Percentiles rank a stretch among this genome's conserved stretches.
These are phyloP conservation scores for Origma solitaria DNA, from an alignment of 2,113 vertebrate species.

Conservation along the genomic window DNA sequence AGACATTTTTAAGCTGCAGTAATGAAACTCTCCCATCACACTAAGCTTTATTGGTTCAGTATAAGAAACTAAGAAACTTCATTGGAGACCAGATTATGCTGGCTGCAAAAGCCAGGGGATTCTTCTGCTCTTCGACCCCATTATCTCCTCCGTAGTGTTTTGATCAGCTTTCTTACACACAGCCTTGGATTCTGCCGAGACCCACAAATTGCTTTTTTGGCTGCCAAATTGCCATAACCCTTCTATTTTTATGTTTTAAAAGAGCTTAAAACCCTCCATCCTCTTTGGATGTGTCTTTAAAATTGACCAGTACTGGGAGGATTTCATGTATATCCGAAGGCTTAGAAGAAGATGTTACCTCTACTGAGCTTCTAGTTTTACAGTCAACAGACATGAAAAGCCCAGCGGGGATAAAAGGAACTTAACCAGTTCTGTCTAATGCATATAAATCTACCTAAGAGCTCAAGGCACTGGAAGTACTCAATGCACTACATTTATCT, in stretches of 20 bases:
- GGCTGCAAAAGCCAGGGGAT: constrained; percentile 61
- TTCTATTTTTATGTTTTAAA: constrained; percentile 80
- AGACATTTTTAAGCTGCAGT: constrained; percentile 68
- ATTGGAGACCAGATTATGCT: constrained; percentile 84
- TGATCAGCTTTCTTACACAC: constrained; percentile 76
- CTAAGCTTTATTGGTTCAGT: constrained; percentile 82
- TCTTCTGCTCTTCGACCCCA: constrained; percentile 68
- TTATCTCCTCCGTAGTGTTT: constrained; percentile 74
- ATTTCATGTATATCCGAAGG: constrained; percentile 78
- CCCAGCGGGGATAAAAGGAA: constrained; percentile 78
- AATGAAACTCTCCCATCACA: constrained; percentile 71
- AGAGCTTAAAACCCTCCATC: constrained; percentile 76
- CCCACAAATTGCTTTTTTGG: constrained; percentile 69
- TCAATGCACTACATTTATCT: constrained; percentile 60
- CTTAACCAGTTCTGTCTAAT: constrained; percentile 78
- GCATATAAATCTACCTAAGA: constrained; percentile 82
- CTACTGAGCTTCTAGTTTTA: constrained; percentile 75
- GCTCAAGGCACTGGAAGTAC: constrained; percentile 72
- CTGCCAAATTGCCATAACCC: constrained; percentile 79
- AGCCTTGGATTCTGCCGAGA: constrained; percentile 63
- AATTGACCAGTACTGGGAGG: constrained; percentile 76
- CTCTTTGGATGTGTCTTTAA: constrained; percentile 77
- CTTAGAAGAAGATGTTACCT: constrained; percentile 73
- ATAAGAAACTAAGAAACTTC: constrained; percentile 85
- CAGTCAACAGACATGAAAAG: constrained; percentile 78